Evolutionary conservation across 2,888 invertebrate genomes (phyloP).

Genomic region (Caenorhabditis becei): DNA sequence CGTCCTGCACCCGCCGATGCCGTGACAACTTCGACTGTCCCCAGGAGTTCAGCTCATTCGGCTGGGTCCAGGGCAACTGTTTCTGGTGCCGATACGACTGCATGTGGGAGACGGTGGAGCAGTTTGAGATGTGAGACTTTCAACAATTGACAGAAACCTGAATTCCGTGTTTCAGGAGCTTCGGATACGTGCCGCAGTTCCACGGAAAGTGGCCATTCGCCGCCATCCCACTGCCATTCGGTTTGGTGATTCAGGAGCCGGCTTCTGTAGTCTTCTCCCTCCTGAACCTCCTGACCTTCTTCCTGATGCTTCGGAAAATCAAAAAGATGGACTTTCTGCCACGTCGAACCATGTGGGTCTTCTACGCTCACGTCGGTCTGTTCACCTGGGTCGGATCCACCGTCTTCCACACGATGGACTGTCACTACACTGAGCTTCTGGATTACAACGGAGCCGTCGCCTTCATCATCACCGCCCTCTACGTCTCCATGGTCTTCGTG

Average conservation of each 20-base stretch:
- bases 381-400: constrained; percentile 73
- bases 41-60: constrained; percentile 19
- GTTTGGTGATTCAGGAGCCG: constrained; percentile 72
- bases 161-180: constrained; percentile 16
- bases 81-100: constrained; percentile 76
- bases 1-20: constrained; percentile 29
- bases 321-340: constrained; percentile 27
- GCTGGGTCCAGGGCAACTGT: constrained; percentile 52
- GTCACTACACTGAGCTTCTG: constrained; percentile 75
- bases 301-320: constrained; percentile 61
- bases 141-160: background rate
- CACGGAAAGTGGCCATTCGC: constrained; percentile 79
- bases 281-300: constrained; percentile 67
- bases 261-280: constrained; percentile 76
- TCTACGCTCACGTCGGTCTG: constrained; percentile 69
- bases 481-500: constrained; percentile 63
- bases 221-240: constrained; percentile 64
- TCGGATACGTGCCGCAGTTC: constrained; percentile 72
- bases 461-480: constrained; percentile 64
- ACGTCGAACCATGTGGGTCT: constrained; percentile 64
- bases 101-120: constrained; percentile 73
- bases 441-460: constrained; percentile 76
- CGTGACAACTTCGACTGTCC: constrained; percentile 29
- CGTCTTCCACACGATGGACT: constrained; percentile 75
- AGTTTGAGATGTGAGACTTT: constrained; percentile 54